Conservation (phyloP, 2,888 invertebrate genomes). For the Artemia sinica region DNA sequence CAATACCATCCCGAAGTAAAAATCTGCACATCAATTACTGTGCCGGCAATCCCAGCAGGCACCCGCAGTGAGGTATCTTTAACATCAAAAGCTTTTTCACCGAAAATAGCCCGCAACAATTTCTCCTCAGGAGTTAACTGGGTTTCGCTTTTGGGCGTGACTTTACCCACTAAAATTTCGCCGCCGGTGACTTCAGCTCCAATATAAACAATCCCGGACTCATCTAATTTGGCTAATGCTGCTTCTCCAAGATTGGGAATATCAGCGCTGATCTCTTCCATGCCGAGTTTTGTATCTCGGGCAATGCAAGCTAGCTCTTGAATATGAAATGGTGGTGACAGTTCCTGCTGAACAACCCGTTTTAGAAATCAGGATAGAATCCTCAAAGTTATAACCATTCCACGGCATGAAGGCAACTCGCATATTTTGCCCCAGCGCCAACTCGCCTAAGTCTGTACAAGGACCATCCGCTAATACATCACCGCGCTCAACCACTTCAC, state of each 20-base stretch:
- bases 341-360: no score
- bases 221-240: not conserved
- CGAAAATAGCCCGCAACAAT: slow-evolving; percentile 22
- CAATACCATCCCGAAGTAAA: no score
- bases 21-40: no score
- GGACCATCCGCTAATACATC: no score
- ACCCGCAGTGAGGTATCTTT: slow-evolving; percentile 21
- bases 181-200: slow-evolving; percentile 3
- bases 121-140: slow-evolving; percentile 21
- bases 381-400: no score
- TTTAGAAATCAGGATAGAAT: no score
- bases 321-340: no score
- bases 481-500: no score
- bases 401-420: no score
- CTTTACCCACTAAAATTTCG: slow-evolving; percentile 23
- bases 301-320: not conserved
- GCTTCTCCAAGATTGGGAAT: not conserved
- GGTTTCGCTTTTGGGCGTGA: slow-evolving; percentile 22
- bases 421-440: no score
- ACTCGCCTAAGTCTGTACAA: no score
- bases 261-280: not conserved
- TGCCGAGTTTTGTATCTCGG: not conserved
- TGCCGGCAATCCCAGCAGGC: no score
- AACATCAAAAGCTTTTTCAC: slow-evolving; percentile 21
- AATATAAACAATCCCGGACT: not conserved